These are phyloP conservation scores for Thymallus thymallus DNA, from an alignment of 2,113 vertebrate genomes.

Conservation along the genomic window DNA sequence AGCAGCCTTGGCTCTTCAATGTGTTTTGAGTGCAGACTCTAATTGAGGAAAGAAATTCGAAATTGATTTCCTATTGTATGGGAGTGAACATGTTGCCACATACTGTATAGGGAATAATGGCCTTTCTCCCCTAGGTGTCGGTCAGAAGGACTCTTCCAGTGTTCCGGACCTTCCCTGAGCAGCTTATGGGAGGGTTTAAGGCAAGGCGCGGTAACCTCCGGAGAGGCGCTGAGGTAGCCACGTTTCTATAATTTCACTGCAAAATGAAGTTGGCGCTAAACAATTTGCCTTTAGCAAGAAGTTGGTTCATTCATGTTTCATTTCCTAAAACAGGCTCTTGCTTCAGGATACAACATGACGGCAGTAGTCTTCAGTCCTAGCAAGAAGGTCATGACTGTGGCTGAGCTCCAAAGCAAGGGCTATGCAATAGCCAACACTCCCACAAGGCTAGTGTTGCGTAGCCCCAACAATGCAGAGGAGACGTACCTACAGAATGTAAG, in stretches of 20 bases:
- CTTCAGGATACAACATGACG: constrained; percentile 44
- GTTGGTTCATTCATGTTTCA: neutral
- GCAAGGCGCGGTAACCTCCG: too few species aligned
- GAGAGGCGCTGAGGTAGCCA: too few species aligned
- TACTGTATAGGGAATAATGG: neutral
- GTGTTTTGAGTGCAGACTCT: too few species aligned
- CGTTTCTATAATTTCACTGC: too few species aligned
- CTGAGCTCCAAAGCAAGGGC: constrained; percentile 55
- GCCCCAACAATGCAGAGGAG: constrained; percentile 47
- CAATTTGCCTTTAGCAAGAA: neutral
- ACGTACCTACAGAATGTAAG: constrained; percentile 52
- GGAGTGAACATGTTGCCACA: constrained; percentile 7
- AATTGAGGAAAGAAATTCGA: neutral
- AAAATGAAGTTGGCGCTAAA: too few species aligned
- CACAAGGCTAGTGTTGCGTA: constrained; percentile 61
- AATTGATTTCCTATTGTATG: constrained; percentile 21
- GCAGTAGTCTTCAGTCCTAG: constrained; percentile 59
- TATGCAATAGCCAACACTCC: constrained; percentile 59
- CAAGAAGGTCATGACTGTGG: constrained; percentile 54
- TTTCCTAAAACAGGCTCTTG: constrained; percentile 23
- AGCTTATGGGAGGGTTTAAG: too few species aligned
- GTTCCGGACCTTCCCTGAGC: neutral
- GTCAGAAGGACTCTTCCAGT: constrained; percentile 57
- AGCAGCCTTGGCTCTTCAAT: too few species aligned
- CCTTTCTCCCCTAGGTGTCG: constrained; percentile 71